Percentiles rank a stretch among this genome's conserved stretches.
phyloP scores from a whole-genome alignment of 2,888 invertebrate species.

The Hirtodrosophila confusa region DNA sequence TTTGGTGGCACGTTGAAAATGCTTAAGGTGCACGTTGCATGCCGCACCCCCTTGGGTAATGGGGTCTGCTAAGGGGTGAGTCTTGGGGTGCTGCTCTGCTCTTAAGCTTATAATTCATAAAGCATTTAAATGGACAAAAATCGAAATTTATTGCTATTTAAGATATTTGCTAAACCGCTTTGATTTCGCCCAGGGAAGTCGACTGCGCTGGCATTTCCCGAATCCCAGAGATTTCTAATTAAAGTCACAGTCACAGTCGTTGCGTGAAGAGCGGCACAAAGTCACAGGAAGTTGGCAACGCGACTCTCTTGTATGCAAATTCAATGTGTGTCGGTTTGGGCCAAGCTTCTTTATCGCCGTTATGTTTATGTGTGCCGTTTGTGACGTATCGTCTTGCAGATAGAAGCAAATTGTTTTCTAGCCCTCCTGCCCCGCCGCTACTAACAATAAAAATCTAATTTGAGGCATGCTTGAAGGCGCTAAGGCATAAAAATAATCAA shows the following conservation, averaged over 20 bases:
- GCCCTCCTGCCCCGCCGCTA: constrained; percentile 2
- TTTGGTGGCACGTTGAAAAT: constrained; percentile 74
- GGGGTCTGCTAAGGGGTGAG: background rate
- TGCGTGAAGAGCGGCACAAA: background rate
- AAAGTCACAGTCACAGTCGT: constrained; percentile 23
- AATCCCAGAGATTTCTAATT: constrained; percentile 52
- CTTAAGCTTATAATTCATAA: constrained; percentile 83
- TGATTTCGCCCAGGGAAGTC: constrained; percentile 32
- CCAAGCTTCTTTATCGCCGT: constrained; percentile 51
- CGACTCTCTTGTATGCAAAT: constrained; percentile 57
- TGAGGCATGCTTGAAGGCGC: constrained; percentile 42
- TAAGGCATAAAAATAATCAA: constrained; percentile 69
- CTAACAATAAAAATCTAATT: constrained; percentile 61
- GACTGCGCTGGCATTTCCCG: constrained; percentile 31
- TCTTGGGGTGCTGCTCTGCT: constrained; percentile 20
- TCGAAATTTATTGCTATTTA: constrained; percentile 84
- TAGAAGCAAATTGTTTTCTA: constrained; percentile 78
- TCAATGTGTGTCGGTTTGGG: constrained; percentile 5
- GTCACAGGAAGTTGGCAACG: constrained; percentile 9
- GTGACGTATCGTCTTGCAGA: constrained; percentile 79
- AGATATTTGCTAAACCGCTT: constrained; percentile 75
- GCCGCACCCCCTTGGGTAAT: constrained; percentile 20
- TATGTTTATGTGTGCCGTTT: constrained; percentile 55
- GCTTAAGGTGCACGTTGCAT: constrained; percentile 68
- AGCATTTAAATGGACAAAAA: constrained; percentile 83